Evolutionary conservation across 2,797 vertebrate genomes (phyloP), one percentile per base, ranked within the genome.

Genomic region (Macropus fuliginosus): DNA sequence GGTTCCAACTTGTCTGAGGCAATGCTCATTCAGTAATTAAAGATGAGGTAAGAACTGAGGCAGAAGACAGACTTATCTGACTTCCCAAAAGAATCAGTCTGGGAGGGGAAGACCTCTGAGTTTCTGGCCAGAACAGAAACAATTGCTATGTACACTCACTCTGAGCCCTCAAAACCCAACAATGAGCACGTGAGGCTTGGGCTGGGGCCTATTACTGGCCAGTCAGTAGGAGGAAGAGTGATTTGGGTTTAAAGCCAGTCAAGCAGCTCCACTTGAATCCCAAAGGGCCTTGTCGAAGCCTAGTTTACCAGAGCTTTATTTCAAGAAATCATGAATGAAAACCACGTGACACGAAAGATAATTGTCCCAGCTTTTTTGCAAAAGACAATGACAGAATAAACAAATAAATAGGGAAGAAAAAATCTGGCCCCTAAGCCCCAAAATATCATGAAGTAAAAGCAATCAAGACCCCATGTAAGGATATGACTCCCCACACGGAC

Each of bases 241-340:
- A 40, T 40, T 8, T 40, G 66, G 66, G 18, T 40, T 74, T 74
- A 74, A 18, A 40, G n/a, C 1, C n/a, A 74, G 16, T 40, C 66
- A 74, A 0, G 16, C 40, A 74, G 18, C 6, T 74, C 16, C n/a
- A 2, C 21, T n/a, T n/a, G 14, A 74, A 40, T 74, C 16, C 66
- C 16, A 40, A 74, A 8, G 66, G 16, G 16, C n/a, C 18, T 21
- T 40, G 40, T 10, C 66, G 24, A 74, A 40, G 14, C n/a, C 34
- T 74, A 16, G 16, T 40, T 40, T 40, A 24, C 5, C 16, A 40
- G 66, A 74, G n/a, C 18, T 40, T 6, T 40, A 74, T 40, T 74
- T 74, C n/a, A 74, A 74, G 66, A 74, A 74, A 74, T 74, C 66
- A 74, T 74, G 66, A 74, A 74, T 74, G n/a, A 74, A 74, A 74